Percentiles rank a stretch among this genome's conserved stretches.
phyloP scores from a whole-genome alignment of 2,113 vertebrate genomes.

The Tonatia bakeri region DNA sequence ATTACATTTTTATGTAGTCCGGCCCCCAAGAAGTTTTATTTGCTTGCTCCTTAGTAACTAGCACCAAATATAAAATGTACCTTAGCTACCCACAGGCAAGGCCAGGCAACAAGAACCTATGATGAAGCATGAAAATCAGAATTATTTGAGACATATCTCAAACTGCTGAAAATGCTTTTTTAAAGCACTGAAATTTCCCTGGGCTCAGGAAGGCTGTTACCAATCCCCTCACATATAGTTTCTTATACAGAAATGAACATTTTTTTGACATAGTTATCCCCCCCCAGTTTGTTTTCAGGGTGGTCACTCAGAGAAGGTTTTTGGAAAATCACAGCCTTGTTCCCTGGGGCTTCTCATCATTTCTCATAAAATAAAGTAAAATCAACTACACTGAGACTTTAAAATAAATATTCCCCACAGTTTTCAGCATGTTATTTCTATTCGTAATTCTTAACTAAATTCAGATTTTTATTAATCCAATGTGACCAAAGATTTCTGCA shows the following conservation, averaged over 20 bases:
- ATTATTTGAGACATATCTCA: neutral
- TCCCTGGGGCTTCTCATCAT: neutral
- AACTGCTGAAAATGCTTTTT: neutral
- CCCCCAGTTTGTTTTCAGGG: neutral
- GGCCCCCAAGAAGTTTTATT: neutral
- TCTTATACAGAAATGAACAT: neutral
- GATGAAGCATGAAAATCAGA: neutral
- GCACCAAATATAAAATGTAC: neutral
- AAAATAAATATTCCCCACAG: constrained; percentile 80
- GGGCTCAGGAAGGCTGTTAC: neutral
- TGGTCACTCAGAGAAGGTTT: neutral
- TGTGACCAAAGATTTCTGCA: constrained; percentile 88
- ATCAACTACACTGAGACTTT: constrained; percentile 71
- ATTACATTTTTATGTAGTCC: neutral
- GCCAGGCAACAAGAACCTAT: neutral
- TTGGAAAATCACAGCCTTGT: neutral
- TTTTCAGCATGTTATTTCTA: constrained; percentile 82
- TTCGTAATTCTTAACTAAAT: constrained; percentile 84
- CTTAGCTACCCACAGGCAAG: neutral
- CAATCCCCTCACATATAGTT: neutral
- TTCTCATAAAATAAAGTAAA: constrained; percentile 65
- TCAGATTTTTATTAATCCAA: constrained; percentile 85
- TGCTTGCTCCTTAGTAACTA: neutral
- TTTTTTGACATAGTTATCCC: neutral
- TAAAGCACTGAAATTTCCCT: neutral